Base-by-base conservation (phyloP, 2,888 invertebrate genomes). In the Dryobota labecula region DNA sequence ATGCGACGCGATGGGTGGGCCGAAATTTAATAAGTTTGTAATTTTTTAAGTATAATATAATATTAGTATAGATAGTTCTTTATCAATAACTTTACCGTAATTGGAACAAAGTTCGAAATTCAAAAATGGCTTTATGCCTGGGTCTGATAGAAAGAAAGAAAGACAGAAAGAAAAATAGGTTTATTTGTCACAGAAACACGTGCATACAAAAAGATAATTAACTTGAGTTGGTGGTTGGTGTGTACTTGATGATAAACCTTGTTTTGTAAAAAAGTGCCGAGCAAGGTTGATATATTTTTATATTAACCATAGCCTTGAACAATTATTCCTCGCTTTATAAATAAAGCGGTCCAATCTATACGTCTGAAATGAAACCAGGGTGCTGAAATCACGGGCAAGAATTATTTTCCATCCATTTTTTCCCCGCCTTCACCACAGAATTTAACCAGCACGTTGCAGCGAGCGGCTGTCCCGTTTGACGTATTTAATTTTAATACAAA, bases 401-500 rank as follows among this genome's bases (percentile, higher is more conserved):
- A 73, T 73, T 30, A 64, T 57, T 57, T 73, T 58, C 57, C 45
- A 27, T 41, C 8, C 8, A 13, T 20, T 73, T 73, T 61, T 73
- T 57, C 2, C n/a, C 11, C 9, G 30, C 30, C 30, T 36, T 65
- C 15, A 45, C 57, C 57, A 73, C 73, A 65, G 24, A 64, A 38
- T 73, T 73, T 24, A 75, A 61, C 45, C 38, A 54, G 38, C 33
- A 43, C 61, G 49, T 62, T 61, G 30, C 62, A 51, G 53, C 51
- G 30, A 51, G 53, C 51, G 30, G 65, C 47, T n/a, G 62, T 27
- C 20, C 30, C 45, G 72, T 72, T 41, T 56, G 63, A 73, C 72
- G 47, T 54, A 38, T 72, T 71, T 61, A 47, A 73, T 73, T 73
- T 73, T 58, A 73, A 73, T 65, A 73, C 57, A 65, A 73, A 73